Percentiles rank a stretch among this genome's conserved stretches.
These are phyloP conservation scores for Chaetoderma sp. DNA, from an alignment of 2,888 invertebrate species.

Conservation along the genomic window DNA sequence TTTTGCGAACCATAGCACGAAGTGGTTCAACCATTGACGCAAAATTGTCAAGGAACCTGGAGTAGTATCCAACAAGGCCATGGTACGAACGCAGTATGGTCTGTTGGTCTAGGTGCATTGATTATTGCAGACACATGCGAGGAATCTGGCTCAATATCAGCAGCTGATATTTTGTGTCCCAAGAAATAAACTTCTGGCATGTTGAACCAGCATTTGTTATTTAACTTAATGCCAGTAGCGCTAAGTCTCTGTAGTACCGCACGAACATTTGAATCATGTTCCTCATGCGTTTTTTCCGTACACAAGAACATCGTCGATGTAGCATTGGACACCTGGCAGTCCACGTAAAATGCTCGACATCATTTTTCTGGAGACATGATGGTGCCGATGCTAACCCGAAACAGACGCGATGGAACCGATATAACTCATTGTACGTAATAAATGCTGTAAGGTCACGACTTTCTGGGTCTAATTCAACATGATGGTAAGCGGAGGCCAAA, in stretches of 20 bases:
- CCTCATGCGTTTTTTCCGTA: conserved; percentile 12
- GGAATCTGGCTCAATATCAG: background rate
- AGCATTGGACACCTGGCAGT: conserved; percentile 28
- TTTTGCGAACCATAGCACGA: background rate
- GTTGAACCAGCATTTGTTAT: background rate
- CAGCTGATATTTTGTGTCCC: background rate
- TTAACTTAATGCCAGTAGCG: conserved; percentile 30
- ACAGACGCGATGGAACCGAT: conserved; percentile 24
- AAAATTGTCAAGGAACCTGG: background rate
- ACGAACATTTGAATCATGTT: conserved; percentile 27
- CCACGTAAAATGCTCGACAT: conserved; percentile 30
- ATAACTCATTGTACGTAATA: conserved; percentile 31
- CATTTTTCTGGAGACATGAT: conserved; percentile 15
- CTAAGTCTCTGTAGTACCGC: conserved; percentile 17
- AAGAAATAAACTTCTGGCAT: background rate
- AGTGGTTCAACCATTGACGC: background rate
- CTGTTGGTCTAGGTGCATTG: background rate
- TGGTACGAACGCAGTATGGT: background rate
- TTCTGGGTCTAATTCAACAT: conserved; percentile 27
- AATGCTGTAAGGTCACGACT: conserved; percentile 26
- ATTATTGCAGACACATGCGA: background rate
- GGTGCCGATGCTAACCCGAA: conserved; percentile 25
- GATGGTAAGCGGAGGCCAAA: conserved; percentile 37
- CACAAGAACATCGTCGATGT: conserved; percentile 39
- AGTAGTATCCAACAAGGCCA: background rate